Percentiles rank a stretch among this genome's conserved stretches.
phyloP scores from a whole-genome alignment of 1,140 invertebrate genomes.

The Xylocopa sonorina region DNA sequence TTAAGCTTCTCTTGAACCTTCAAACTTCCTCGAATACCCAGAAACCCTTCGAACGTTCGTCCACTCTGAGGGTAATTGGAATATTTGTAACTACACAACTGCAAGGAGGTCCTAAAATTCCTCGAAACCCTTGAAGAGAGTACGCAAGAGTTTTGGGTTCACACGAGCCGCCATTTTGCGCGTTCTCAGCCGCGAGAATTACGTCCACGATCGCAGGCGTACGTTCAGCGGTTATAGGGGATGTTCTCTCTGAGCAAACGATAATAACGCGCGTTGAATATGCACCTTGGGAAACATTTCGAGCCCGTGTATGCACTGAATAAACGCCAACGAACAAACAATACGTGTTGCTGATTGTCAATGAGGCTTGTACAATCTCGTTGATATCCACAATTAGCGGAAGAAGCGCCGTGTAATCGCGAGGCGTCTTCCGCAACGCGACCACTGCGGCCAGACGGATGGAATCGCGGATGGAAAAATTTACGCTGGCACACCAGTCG shows the following conservation, averaged over 20 bases:
- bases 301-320: constrained; percentile 26
- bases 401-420: too few species aligned
- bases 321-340: constrained; percentile 42
- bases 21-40: neutral
- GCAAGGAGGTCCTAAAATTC: too few species aligned
- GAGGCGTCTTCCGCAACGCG: too few species aligned
- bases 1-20: neutral
- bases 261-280: constrained; percentile 57
- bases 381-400: too few species aligned
- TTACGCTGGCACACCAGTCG: too few species aligned
- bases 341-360: constrained; percentile 50
- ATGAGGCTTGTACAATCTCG: constrained; percentile 55
- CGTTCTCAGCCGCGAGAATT: neutral
- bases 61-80: neutral
- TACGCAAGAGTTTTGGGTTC: neutral
- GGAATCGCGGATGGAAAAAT: too few species aligned
- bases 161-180: too few species aligned
- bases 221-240: constrained; percentile 24
- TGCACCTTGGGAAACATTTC: constrained; percentile 44
- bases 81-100: too few species aligned
- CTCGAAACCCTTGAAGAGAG: neutral
- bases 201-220: neutral
- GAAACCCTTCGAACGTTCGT: neutral
- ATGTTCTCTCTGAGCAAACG: constrained; percentile 45
- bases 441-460: too few species aligned